Conservation (phyloP, 2,113 vertebrate species). For the Bungarus multicinctus region DNA sequence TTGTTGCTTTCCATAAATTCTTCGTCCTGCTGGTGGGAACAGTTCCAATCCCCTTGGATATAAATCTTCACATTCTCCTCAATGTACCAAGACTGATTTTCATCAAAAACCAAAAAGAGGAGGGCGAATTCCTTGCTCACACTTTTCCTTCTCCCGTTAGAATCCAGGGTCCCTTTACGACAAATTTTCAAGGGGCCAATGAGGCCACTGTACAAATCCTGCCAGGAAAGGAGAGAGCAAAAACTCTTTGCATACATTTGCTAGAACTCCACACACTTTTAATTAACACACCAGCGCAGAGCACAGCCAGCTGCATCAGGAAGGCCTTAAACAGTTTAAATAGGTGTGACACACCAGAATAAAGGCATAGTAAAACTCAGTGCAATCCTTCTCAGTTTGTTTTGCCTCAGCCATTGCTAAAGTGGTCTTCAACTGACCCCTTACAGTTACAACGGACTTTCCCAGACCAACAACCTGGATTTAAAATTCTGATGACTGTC, state of each 20-base stretch:
- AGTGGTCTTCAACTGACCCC: neutral
- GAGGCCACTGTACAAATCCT: conserved; percentile 76
- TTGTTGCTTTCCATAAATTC: conserved; percentile 78
- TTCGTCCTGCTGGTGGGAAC: conserved; percentile 52
- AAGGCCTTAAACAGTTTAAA: neutral
- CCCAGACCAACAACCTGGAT: too few relatives aligned
- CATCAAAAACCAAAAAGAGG: conserved; percentile 77
- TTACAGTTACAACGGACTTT: neutral
- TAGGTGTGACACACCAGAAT: too few relatives aligned
- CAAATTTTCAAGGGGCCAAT: conserved; percentile 72
- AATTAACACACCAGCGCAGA: neutral
- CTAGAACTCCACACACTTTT: neutral
- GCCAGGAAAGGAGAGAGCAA: neutral
- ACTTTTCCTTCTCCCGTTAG: conserved; percentile 58
- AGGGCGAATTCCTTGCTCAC: conserved; percentile 74
- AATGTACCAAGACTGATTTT: conserved; percentile 78
- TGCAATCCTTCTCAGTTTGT: neutral
- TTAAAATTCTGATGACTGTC: too few relatives aligned
- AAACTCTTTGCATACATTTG: neutral
- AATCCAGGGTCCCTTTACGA: conserved; percentile 56
- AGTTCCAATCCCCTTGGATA: conserved; percentile 15
- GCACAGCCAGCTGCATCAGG: neutral
- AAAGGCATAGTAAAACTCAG: neutral
- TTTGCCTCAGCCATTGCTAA: neutral
- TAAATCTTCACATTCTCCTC: conserved; percentile 68